Evolutionary conservation across 2,113 vertebrate species (phyloP).

Genomic region (Anhinga rufa): DNA sequence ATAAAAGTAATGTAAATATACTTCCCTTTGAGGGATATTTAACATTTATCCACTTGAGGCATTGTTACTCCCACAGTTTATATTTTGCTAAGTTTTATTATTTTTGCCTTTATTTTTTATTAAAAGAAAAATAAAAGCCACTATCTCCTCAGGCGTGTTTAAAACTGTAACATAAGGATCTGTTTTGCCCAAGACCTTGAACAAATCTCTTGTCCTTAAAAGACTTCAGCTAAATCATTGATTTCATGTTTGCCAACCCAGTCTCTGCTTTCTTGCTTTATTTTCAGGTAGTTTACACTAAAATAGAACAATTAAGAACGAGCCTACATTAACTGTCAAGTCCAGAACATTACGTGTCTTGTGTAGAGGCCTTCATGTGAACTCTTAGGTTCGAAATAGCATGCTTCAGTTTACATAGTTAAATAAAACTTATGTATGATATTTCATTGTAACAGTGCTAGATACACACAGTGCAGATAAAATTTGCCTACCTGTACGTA

Average conservation of each 20-base stretch:
- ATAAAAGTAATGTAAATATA: not conserved
- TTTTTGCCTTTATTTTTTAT: not conserved
- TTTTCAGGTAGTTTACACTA: not conserved
- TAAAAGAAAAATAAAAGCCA: not conserved
- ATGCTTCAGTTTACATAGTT: not conserved
- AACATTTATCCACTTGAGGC: not conserved
- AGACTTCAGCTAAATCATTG: not conserved
- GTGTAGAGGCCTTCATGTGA: not conserved
- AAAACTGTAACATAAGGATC: not conserved
- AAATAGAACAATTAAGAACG: not conserved
- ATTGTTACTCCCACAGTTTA: not conserved
- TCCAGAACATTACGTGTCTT: not conserved
- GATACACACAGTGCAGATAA: not conserved
- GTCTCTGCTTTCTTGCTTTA: not conserved
- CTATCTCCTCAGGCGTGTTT: not conserved
- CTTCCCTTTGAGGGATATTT: not conserved
- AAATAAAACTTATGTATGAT: not conserved
- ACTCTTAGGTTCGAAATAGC: not conserved
- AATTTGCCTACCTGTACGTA: constrained; percentile 69
- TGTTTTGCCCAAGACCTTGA: not conserved
- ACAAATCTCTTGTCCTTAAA: not conserved
- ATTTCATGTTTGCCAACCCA: not conserved
- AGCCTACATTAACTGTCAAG: not conserved
- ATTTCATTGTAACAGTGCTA: not conserved
- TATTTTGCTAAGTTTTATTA: not conserved